Percentiles rank a stretch among this genome's conserved stretches.
These are phyloP conservation scores for Drosophila ambigua DNA, from an alignment of 1,140 invertebrate species.

Conservation along the genomic window DNA sequence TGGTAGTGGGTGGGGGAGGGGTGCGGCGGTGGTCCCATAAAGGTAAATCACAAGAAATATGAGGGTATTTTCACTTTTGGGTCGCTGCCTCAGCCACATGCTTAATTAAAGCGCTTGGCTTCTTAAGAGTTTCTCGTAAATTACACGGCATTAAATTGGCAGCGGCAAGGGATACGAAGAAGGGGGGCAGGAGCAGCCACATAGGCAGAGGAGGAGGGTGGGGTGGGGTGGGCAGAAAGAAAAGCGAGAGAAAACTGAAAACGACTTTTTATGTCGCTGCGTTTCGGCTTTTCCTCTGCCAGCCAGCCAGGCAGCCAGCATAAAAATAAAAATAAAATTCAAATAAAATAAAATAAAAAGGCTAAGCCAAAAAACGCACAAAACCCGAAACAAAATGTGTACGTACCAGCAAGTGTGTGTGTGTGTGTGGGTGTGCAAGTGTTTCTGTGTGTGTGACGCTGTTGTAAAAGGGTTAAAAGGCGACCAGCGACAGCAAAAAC, in stretches of 20 bases:
- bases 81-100: conserved; percentile 78
- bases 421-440: conserved; percentile 3
- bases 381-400: conserved; percentile 66
- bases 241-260: conserved; percentile 63
- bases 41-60: conserved; percentile 81
- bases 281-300: conserved; percentile 64
- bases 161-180: conserved; percentile 19
- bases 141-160: conserved; percentile 76
- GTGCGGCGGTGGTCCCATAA: conserved; percentile 56
- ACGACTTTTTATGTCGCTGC: conserved; percentile 76
- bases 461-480: conserved; percentile 74
- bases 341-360: conserved; percentile 80
- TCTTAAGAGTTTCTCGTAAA: conserved; percentile 82
- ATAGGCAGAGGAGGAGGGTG: conserved; percentile 12
- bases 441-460: conserved; percentile 9
- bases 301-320: conserved; percentile 28
- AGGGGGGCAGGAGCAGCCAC: neutral
- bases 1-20: neutral
- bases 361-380: conserved; percentile 76
- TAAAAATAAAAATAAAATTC: conserved; percentile 81
- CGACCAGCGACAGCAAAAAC: conserved; percentile 43
- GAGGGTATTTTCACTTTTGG: conserved; percentile 81
- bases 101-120: conserved; percentile 80
- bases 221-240: neutral
- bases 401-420: conserved; percentile 4